These are phyloP conservation scores for Ichneumon xanthorius DNA, from an alignment of 2,888 invertebrate genomes.

Conservation along the genomic window DNA sequence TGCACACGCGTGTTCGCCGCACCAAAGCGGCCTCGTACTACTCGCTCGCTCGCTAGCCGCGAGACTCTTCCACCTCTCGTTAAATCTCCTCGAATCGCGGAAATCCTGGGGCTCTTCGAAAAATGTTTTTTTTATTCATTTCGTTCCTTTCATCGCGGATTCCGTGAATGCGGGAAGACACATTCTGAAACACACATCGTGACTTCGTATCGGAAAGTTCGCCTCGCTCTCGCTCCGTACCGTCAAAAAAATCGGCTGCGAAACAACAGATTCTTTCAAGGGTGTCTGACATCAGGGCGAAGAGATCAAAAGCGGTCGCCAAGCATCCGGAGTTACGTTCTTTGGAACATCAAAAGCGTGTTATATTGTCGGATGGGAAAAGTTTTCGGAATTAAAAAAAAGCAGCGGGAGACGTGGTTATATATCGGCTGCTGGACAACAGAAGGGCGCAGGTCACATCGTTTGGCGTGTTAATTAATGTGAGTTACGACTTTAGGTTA, in stretches of 20 bases:
- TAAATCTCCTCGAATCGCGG: slow-evolving; percentile 18
- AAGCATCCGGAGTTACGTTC: background rate
- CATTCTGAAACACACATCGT: slow-evolving; percentile 6
- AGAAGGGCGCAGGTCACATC: background rate
- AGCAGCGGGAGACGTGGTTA: background rate
- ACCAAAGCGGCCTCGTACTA: slow-evolving; percentile 41
- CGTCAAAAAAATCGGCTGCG: background rate
- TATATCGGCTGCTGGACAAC: background rate
- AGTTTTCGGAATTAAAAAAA: background rate
- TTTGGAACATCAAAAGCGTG: slow-evolving; percentile 22
- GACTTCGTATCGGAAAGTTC: background rate
- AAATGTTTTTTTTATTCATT: slow-evolving; percentile 2
- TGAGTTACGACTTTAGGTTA: background rate
- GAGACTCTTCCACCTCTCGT: slow-evolving; percentile 45
- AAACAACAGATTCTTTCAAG: background rate
- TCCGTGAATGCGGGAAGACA: background rate
- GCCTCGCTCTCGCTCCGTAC: slow-evolving; percentile 1
- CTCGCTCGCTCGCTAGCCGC: background rate
- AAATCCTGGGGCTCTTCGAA: background rate
- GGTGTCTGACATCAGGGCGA: background rate
- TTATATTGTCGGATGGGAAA: background rate
- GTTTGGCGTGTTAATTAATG: background rate
- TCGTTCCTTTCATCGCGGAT: background rate
- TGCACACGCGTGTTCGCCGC: slow-evolving; percentile 58
- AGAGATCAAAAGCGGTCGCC: slow-evolving; percentile 14